A percentile compares a stretch with the other conserved stretches of the same genome.
phyloP scores from a whole-genome alignment of 2,888 invertebrate species.

The Ormyrus nitidulus region DNA sequence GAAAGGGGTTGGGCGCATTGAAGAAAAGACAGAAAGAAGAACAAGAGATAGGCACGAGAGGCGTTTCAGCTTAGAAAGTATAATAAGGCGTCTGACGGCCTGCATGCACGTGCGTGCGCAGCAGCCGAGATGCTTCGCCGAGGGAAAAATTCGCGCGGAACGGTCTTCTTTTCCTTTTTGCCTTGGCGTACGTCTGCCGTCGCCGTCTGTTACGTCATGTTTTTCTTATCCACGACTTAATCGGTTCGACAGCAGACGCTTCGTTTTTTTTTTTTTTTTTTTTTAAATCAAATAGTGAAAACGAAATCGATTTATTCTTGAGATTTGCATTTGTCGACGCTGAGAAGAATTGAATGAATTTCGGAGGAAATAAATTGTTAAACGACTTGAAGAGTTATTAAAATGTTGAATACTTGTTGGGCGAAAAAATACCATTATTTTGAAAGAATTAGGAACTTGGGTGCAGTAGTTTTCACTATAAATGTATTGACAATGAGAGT shows the following conservation, averaged over 20 bases:
- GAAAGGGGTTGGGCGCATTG: neutral
- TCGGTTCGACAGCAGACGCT: neutral
- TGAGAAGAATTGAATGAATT: too few species aligned
- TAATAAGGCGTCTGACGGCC: conserved; percentile 39
- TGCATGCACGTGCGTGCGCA: neutral
- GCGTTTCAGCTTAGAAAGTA: conserved; percentile 46
- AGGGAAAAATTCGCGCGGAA: conserved; percentile 6
- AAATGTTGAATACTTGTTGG: too few species aligned
- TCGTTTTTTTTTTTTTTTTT: neutral
- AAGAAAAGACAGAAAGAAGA: conserved; percentile 22
- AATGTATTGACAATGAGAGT: too few species aligned
- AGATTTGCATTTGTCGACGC: neutral
- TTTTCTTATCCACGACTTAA: neutral
- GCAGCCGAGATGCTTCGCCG: too few species aligned
- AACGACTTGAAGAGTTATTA: too few species aligned
- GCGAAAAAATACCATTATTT: too few species aligned
- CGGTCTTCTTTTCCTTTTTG: neutral
- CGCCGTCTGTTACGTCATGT: neutral
- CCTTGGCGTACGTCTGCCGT: neutral
- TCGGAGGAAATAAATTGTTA: too few species aligned
- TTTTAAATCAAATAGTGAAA: neutral
- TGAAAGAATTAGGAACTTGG: too few species aligned
- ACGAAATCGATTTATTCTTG: neutral
- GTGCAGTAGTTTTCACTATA: too few species aligned
- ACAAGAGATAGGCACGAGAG: conserved; percentile 11